Base-by-base conservation (phyloP, 2,888 invertebrate genomes). In the Amblyteles armatorius region DNA sequence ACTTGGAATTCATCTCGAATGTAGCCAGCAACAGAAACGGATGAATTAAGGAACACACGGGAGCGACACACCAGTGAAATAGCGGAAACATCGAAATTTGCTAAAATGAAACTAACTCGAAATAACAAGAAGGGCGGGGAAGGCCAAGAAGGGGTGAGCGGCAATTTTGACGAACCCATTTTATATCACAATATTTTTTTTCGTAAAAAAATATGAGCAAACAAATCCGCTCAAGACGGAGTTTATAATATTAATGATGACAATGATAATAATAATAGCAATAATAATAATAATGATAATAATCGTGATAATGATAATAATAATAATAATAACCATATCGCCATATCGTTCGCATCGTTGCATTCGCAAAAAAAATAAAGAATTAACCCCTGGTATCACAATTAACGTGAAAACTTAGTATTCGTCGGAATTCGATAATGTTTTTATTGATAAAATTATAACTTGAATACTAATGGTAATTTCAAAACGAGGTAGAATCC, bases 401-500 rank as follows among this genome's bases (percentile, higher is more conserved):
- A 55, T 22, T 22, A 55, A 22, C 22, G 55, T 55, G 55, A 19
- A 22, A 55, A 55, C 55, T 55, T 55, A 11, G 55, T 22, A 9
- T 11, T 19, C 55, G 55, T 19, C 55, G 19, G 55, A 55, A 55
- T 55, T 40, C 40, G 11, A 40, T 40, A 40, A 40, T 9, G 40
- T 55, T 19, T 55, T 55, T 16, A 55, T 71, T 44, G 74, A 68
- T 81, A 81, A 81, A 67, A 73, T 55, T 52, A 60, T 57, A 78
- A 26, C 50, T 68, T 65, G 73, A 84, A 84, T 84, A 79, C 67
- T 82, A 86, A 86, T 79, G 84, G 72, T 86, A 71, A 83, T 82
- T 82, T 73, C 83, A 85, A 86, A 87, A 86, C 86, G 87, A 87
- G 86, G 87, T 87, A 86, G 87, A 84, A 87, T 84, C 84, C 22